Evolutionary conservation across 2,113 vertebrate genomes (phyloP).

Genomic region (Varanus salvator): DNA sequence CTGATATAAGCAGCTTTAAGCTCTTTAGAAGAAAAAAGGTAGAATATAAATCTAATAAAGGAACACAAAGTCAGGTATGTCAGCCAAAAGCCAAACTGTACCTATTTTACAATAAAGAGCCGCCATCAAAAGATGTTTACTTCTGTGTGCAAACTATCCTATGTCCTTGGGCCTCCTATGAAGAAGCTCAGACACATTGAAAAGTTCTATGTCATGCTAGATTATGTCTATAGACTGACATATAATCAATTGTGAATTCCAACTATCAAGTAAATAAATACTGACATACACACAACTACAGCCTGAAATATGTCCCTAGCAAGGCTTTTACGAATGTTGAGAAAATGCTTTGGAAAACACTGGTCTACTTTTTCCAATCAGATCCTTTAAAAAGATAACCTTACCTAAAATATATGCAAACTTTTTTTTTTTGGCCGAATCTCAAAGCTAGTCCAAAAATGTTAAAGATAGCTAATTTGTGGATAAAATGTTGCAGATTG

Average conservation of each 20-base stretch:
- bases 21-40: too few species aligned
- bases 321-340: background rate
- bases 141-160: background rate
- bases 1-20: too few species aligned
- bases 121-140: background rate
- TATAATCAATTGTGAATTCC: background rate
- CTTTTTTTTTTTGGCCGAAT: background rate
- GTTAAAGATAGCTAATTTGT: slow-evolving; percentile 61
- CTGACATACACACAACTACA: background rate
- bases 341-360: background rate
- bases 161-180: background rate
- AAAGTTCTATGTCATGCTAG: background rate
- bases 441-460: slow-evolving; percentile 57
- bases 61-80: background rate
- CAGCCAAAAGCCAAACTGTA: background rate
- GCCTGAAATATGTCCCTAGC: background rate
- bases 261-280: background rate
- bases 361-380: background rate
- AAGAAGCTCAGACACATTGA: background rate
- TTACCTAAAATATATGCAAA: background rate
- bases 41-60: too few species aligned
- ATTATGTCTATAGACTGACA: background rate
- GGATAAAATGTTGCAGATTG: slow-evolving; percentile 67
- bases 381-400: background rate
- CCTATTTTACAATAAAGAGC: background rate